phyloP scores from a whole-genome alignment of 2,797 vertebrate genomes.

The Malacoctenus gilli region DNA sequence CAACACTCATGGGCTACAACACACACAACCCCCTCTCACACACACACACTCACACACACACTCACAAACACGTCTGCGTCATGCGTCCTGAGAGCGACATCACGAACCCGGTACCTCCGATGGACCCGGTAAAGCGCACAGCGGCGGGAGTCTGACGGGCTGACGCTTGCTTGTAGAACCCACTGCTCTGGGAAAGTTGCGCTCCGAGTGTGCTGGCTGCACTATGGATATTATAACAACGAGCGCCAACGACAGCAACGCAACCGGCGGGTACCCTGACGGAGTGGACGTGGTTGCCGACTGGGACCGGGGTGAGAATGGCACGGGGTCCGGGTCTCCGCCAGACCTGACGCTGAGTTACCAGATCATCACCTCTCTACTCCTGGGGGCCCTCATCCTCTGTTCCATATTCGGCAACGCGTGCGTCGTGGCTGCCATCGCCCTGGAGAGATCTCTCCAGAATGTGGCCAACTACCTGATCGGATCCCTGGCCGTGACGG shows the following conservation, averaged over 20 bases:
- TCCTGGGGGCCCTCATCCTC: conserved; percentile 90
- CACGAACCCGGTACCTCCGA: conserved; percentile 67
- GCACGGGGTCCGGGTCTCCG: conserved; percentile 62
- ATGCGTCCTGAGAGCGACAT: conserved; percentile 80
- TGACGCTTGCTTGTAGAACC: conserved; percentile 50
- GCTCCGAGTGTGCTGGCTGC: conserved; percentile 39
- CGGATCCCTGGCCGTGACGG: conserved; percentile 95
- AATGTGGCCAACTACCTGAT: conserved; percentile 98
- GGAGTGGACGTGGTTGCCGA: conserved; percentile 62
- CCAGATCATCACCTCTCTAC: conserved; percentile 92
- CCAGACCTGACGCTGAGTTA: conserved; percentile 86
- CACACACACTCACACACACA: conserved; percentile 24
- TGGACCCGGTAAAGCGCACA: conserved; percentile 70
- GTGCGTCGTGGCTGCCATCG: conserved; percentile 94
- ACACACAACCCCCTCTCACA: conserved; percentile 34
- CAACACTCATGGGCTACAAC: conserved; percentile 57
- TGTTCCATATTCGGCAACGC: conserved; percentile 94
- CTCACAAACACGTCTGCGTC: conserved; percentile 69
- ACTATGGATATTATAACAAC: conserved; percentile 83
- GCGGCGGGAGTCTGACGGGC: conserved; percentile 61
- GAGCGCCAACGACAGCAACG: conserved; percentile 83
- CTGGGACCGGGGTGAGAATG: conserved; percentile 73
- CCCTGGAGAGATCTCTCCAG: conserved; percentile 94
- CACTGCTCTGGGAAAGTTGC: conserved; percentile 63
- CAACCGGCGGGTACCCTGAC: conserved; percentile 67